Base-by-base conservation (phyloP, 2,113 vertebrate species). In the Xerus inauris region DNA sequence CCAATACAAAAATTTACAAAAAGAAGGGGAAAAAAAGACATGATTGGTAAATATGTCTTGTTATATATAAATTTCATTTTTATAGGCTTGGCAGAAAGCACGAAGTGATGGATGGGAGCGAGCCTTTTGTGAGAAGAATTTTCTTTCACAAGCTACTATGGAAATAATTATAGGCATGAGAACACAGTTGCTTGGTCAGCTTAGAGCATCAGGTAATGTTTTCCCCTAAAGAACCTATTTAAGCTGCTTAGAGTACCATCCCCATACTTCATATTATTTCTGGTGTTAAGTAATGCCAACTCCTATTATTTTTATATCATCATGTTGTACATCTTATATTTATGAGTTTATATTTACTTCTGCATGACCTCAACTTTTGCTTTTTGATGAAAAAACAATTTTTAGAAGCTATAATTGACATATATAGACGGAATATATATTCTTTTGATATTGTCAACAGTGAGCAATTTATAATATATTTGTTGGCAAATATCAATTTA, bases 71-170 rank as follows among this genome's bases (percentile, higher is more conserved):
- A 67, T 79, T 67, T 72, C 89, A 22, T 71, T 95, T 83, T 97
- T 93, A 8, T 93, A 99, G 99, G 99, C 99, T 0, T 99, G 99
- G 99, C 99, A 99, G 98, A 99, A 99, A 89, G 99, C 99, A 5
- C 98, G 99, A 87, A 99, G 98, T 96, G 99, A 99, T 67, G 99
- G 99, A 32, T 99, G 99, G 99, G 99, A 99, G 94, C 99, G 99
- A 97, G 97, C 98, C 35, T 99, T 99, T 97, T 99, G 99, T 98
- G 99, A 99, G 95, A 99, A 99, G 97, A 99, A 99, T 97, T 99
- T 99, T 96, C 97, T 99, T 59, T 99, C 99, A 71, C 99, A 99
- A 96, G 99, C 99, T 96, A 99, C 99, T 0, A 99, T 99, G 99
- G 99, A 99, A 98, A 99, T 99, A 97, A 99, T 99, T 0, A 97